Evolutionary conservation across 1,140 invertebrate genomes (phyloP).

Genomic region (Tigriopus japonicus): DNA sequence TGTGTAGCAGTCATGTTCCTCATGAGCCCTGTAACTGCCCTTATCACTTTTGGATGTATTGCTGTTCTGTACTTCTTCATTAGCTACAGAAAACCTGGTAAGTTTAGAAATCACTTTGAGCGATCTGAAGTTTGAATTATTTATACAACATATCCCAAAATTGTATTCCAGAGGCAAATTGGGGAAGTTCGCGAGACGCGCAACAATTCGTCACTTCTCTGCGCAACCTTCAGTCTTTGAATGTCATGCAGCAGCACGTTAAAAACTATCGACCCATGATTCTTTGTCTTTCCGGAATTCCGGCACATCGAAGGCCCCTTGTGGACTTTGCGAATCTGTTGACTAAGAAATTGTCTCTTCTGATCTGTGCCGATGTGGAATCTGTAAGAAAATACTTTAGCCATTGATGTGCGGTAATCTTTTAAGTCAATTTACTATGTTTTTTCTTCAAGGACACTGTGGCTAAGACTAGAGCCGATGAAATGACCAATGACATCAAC

Average conservation of each 20-base stretch:
- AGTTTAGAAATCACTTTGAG: too few relatives aligned
- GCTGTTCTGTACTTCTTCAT: constrained; percentile 51
- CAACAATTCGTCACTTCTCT: constrained; percentile 84
- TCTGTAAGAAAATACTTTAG: background rate
- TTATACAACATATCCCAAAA: background rate
- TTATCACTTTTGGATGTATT: constrained; percentile 73
- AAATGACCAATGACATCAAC: background rate
- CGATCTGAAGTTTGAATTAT: too few relatives aligned
- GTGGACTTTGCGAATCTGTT: constrained; percentile 79
- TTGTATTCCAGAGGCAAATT: constrained; percentile 55
- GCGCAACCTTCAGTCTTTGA: constrained; percentile 62
- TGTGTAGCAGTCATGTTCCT: constrained; percentile 65
- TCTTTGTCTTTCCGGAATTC: constrained; percentile 70
- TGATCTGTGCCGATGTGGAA: constrained; percentile 78
- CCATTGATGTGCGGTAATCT: background rate
- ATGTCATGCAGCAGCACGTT: constrained; percentile 77
- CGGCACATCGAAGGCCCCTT: constrained; percentile 56
- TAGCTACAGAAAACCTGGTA: constrained; percentile 26
- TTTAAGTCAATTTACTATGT: too few relatives aligned
- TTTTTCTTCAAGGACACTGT: too few relatives aligned
- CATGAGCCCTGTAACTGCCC: constrained; percentile 71
- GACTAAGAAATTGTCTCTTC: constrained; percentile 78
- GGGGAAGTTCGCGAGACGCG: constrained; percentile 90
- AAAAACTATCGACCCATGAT: constrained; percentile 91
- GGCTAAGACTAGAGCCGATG: background rate